Base-by-base conservation (phyloP, 2,888 invertebrate genomes). In the Drosophila greeni region DNA sequence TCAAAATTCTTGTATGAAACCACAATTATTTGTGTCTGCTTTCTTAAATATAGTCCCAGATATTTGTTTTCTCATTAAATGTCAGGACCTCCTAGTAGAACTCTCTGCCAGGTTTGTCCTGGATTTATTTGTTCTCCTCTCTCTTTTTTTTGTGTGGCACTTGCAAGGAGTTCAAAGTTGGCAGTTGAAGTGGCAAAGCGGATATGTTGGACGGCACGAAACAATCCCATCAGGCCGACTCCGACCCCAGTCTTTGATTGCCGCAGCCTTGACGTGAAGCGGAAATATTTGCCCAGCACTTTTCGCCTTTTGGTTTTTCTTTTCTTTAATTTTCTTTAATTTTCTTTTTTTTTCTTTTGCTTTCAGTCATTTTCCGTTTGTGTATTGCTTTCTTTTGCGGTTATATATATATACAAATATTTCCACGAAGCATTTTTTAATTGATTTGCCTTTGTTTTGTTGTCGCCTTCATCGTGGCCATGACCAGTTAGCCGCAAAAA, bases 401-500 rank as follows among this genome's bases (percentile, higher is more conserved):
- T 53, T 23, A n/a, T n/a, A 5, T 55, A 48, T 24, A n/a, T 43
- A 20, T 20, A 20, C 3, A 20, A 3, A 14, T 47, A 47, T 58
- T 58, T 66, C n/a, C 23, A 73, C 57, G 61, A 47, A 64, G 65
- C 40, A 66, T 61, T 73, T 78, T 79, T 84, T 81, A 81, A 81
- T 84, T 84, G 81, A 81, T 84, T 82, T 75, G 70, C 70, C 68
- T 66, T 51, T 66, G 56, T 66, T 72, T 57, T 48, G 36, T 54
- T 48, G 33, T 67, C 59, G 74, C 84, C 84, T 85, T 85, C 82
- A 75, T 82, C 82, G 74, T 85, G 85, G 84, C 85, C 85, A 72
- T 85, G 86, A 85, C 86, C 85, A 82, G 74, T 66, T 72, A 60
- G 66, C 74, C 77, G 66, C 60, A 48, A 68, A 58, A 55, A 51